Evolutionary conservation across 2,888 invertebrate genomes (phyloP), one percentile per base, ranked within the genome.

Genomic region (Aleiodes testaceus): DNA sequence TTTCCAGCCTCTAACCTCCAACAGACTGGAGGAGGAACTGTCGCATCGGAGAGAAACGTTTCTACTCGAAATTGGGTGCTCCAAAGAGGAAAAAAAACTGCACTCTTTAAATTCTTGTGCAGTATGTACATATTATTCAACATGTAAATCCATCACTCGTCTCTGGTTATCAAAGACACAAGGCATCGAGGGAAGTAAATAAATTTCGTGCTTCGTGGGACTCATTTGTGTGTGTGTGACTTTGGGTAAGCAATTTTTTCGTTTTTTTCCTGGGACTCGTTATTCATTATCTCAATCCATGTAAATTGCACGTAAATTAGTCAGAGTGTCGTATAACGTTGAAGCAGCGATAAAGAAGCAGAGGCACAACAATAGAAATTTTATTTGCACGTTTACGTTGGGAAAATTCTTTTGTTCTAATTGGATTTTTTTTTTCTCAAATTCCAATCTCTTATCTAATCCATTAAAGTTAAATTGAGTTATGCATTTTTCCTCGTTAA

Each of bases 1-100:
- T 59, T 59, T 59, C 42, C 42, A 59, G 36, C 36, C 59, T 36
- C 59, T 59, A 59, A 59, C 59, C 59, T 59, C 59, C 59, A 42
- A 59, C 59, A 36, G 18, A 36, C 36, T 59, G 59, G 59, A 36
- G 55, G 30, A 55, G 36, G 36, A 42, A 36, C 59, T 42, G 59
- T 59, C 59, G 59, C 36, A 36, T 59, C 36, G 59, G 59, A 16
- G 18, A 36, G 1, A n/a, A n/a, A 16, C 42, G 42, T 59, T 59
- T 59, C 59, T 59, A 20, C 30, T 14, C 14, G 20, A 3, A 59
- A 53, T 42, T 18, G 2, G 16, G 36, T 59, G 42, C 12, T 53
- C 18, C 12, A 12, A 3, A n/a, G 4, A 18, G 2, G 9, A 36
- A 59, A 42, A 36, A 59, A 59, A 59, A 1, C 16, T 55, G 55